Base-by-base conservation (phyloP, 2,797 vertebrate genomes). In the Enteromius radiatus region DNA sequence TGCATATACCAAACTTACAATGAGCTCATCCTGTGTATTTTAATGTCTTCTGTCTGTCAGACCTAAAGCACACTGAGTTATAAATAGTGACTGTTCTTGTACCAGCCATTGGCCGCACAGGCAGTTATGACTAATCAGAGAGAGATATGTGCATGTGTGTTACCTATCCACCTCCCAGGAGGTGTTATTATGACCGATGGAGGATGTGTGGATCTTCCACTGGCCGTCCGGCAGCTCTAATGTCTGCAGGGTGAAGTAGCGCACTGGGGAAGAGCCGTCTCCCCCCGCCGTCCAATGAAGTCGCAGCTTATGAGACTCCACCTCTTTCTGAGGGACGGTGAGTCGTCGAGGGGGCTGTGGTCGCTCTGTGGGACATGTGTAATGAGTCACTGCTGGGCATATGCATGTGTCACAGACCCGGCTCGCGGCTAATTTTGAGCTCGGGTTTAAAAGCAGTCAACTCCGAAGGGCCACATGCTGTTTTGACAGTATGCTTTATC, bases 161-260 rank as follows among this genome's bases (percentile, higher is more conserved):
- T 91, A 99, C 97, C 97, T 96, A 67, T 98, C 94, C 0, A 96
- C 85, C 0, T 86, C 8, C 86, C 95, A 98, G 90, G 93, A 91
- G 0, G 96, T 97, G 56, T 93, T 90, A 86, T 97, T 96, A 0
- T 98, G 96, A 71, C 93, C 95, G 91, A 98, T 78, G 87, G 97
- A 96, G 0, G 95, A 94, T 17, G 94, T 95, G 90, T 96, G 97
- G 12, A 93, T 95, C 77, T 87, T 94, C 97, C 97, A 99, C 43
- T 90, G 94, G 7, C 94, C 95, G 0, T 59, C 45, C 0, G 97
- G 97, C 87, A 98, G 95, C 89, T 98, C 95, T 67, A 93, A 94
- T 56, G 94, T 91, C 91, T 99, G 97, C 19, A 98, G 91, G 0
- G 96, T 98, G 87, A 97, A 97, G 89, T 97, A 98, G 0, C 98